Conservation (phyloP, 2,797 vertebrate genomes). For the Salmo trutta region DNA sequence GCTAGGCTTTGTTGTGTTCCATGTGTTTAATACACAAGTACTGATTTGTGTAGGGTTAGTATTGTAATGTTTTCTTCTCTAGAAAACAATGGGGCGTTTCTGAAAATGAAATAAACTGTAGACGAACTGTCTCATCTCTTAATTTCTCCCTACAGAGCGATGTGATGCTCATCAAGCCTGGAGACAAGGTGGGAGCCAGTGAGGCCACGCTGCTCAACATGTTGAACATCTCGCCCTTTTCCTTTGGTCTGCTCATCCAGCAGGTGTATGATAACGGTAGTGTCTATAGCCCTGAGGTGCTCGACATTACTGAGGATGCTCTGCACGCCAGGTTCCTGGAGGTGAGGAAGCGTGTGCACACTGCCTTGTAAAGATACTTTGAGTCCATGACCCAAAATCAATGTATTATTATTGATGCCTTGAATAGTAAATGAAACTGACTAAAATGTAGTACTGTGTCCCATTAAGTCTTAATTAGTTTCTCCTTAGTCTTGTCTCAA, state of each 20-base stretch:
- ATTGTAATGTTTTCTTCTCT: not conserved
- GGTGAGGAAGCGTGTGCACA: slow-evolving; percentile 65
- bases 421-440: too few species aligned
- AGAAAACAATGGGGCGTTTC: not conserved
- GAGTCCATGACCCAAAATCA: slow-evolving; percentile 82
- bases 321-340: slow-evolving; percentile 92
- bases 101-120: slow-evolving; percentile 68
- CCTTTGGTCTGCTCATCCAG: slow-evolving; percentile 93
- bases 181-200: slow-evolving; percentile 98
- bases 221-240: slow-evolving; percentile 99
- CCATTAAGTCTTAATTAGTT: not conserved
- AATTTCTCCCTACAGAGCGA: slow-evolving; percentile 79
- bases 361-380: slow-evolving; percentile 81
- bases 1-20: not conserved
- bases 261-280: slow-evolving; percentile 99
- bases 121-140: slow-evolving; percentile 77
- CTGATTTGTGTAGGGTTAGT: not conserved
- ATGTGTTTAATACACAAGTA: not conserved
- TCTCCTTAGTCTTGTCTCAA: not conserved
- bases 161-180: slow-evolving; percentile 89
- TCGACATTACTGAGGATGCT: slow-evolving; percentile 95
- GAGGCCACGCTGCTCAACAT: slow-evolving; percentile 98
- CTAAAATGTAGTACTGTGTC: too few species aligned
- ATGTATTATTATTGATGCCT: too few species aligned
- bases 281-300: slow-evolving; percentile 96